These are phyloP conservation scores for Metellina segmentata DNA, from an alignment of 2,888 invertebrate species.

Conservation along the genomic window DNA sequence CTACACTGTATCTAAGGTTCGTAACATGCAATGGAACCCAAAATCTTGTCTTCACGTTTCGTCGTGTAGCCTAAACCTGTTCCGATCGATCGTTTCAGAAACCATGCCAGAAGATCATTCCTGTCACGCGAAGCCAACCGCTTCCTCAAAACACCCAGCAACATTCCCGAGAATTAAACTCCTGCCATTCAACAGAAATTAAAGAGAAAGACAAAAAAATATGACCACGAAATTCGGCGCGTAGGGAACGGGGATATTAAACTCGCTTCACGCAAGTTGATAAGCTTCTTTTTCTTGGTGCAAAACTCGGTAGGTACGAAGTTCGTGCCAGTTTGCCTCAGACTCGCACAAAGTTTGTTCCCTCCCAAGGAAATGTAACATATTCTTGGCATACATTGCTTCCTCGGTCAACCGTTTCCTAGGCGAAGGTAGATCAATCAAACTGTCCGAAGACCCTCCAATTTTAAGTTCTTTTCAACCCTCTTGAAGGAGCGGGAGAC, in stretches of 20 bases:
- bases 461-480: slow-evolving; percentile 48
- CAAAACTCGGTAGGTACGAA: slow-evolving; percentile 16
- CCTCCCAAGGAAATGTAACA: slow-evolving; percentile 46
- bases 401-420: slow-evolving; percentile 12
- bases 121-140: slow-evolving; percentile 44
- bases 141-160: neutral
- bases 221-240: slow-evolving; percentile 16
- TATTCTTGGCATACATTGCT: slow-evolving; percentile 48
- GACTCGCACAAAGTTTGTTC: neutral
- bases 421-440: slow-evolving; percentile 57
- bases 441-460: slow-evolving; percentile 58
- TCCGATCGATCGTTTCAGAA: neutral
- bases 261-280: slow-evolving; percentile 32
- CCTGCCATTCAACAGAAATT: neutral
- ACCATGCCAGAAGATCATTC: neutral
- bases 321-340: slow-evolving; percentile 46
- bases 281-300: slow-evolving; percentile 35
- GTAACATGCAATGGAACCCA: neutral
- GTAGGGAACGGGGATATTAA: slow-evolving; percentile 27
- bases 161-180: slow-evolving; percentile 36
- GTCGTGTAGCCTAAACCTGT: neutral
- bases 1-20: too few relatives aligned
- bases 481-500: slow-evolving; percentile 1
- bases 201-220: slow-evolving; percentile 8
- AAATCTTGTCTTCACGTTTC: neutral